These are phyloP conservation scores for Heliconius cydno DNA, from an alignment of 2,888 invertebrate species.

Conservation along the genomic window DNA sequence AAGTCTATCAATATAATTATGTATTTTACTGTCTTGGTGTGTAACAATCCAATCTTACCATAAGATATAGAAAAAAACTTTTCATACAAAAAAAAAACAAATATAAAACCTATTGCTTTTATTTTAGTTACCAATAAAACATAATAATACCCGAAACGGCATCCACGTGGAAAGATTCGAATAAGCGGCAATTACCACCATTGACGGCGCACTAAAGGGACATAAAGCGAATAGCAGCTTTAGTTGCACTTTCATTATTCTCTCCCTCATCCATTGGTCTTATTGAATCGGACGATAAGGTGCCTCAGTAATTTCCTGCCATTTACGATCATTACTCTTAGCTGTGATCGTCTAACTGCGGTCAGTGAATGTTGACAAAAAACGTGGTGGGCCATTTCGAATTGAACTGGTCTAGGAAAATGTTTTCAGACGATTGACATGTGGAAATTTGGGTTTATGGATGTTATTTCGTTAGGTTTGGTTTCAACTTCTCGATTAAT, in stretches of 20 bases:
- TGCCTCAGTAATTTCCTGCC: conserved; percentile 79
- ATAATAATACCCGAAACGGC: conserved; percentile 39
- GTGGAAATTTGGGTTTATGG: conserved; percentile 6
- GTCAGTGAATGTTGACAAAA: conserved; percentile 58
- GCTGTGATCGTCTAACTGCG: conserved; percentile 66
- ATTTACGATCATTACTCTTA: conserved; percentile 79
- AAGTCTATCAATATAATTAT: not conserved
- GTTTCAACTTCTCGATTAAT: not conserved
- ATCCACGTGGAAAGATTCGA: conserved; percentile 57
- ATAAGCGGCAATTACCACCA: conserved; percentile 73
- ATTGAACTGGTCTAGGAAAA: conserved; percentile 52
- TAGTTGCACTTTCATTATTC: conserved; percentile 80
- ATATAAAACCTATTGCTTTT: not conserved
- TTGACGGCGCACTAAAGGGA: conserved; percentile 64
- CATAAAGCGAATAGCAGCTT: conserved; percentile 62
- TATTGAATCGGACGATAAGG: conserved; percentile 82
- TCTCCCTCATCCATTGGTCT: conserved; percentile 70
- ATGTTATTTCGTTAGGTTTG: not conserved
- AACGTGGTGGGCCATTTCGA: conserved; percentile 58
- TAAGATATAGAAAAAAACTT: no score
- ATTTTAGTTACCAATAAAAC: conserved; percentile 35
- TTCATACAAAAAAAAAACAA: not conserved
- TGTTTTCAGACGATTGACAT: conserved; percentile 29
- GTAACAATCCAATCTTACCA: not conserved
- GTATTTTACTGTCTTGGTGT: not conserved